Percentiles rank a stretch among this genome's conserved stretches.
Conservation (phyloP, 2,797 vertebrate genomes). For the Percopsis omiscomaycus region DNA sequence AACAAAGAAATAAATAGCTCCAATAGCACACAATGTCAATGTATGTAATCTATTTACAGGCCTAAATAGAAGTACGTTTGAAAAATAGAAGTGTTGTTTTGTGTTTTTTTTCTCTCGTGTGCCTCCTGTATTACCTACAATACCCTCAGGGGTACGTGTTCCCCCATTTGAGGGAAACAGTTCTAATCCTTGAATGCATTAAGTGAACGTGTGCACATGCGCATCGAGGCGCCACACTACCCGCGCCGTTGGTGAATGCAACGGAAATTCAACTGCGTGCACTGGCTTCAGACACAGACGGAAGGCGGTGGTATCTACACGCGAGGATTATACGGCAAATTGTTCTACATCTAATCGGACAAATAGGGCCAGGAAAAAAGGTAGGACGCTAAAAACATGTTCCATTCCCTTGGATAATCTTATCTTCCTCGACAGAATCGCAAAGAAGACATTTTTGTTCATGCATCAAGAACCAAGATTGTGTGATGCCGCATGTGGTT, state of each 20-base stretch:
- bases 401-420: not conserved
- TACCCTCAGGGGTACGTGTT: too few relatives aligned
- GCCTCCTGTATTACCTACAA: too few relatives aligned
- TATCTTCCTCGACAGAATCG: not conserved
- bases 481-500: constrained; percentile 63
- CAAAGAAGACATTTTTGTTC: constrained; percentile 19
- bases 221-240: constrained; percentile 30
- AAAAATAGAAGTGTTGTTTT: too few relatives aligned
- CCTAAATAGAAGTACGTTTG: too few relatives aligned
- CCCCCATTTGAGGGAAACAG: too few relatives aligned
- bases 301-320: constrained; percentile 41
- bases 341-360: constrained; percentile 34
- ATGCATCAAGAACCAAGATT: constrained; percentile 40
- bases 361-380: constrained; percentile 55
- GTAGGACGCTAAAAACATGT: constrained; percentile 33
- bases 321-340: constrained; percentile 33
- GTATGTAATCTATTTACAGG: too few relatives aligned
- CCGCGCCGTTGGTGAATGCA: constrained; percentile 69
- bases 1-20: too few relatives aligned
- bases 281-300: constrained; percentile 44
- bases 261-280: constrained; percentile 78
- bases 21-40: too few relatives aligned
- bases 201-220: constrained; percentile 55
- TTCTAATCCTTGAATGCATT: not conserved
- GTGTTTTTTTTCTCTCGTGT: too few relatives aligned